Evolutionary conservation across 2,888 invertebrate genomes (phyloP).

Genomic region (Peribatodes rhomboidaria): DNA sequence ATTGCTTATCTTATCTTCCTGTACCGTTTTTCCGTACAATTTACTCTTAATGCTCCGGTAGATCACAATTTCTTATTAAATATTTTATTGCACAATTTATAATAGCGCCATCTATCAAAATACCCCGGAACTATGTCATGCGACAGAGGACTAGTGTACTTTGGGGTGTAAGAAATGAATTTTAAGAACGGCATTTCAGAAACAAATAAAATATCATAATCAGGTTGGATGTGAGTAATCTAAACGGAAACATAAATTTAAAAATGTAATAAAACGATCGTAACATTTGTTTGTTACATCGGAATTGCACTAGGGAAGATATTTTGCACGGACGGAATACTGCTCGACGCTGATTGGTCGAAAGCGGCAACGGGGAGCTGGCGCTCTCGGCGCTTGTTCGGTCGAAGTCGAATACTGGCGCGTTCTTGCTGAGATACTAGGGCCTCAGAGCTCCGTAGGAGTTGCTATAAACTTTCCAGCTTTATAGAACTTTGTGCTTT

Average conservation of each 20-base stretch:
- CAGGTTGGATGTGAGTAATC: neutral
- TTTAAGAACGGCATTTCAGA: conserved; percentile 7
- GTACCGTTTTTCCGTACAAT: no score
- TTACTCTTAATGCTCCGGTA: no score
- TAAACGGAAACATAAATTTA: conserved; percentile 13
- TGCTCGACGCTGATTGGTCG: conserved; percentile 79
- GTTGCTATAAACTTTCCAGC: conserved; percentile 58
- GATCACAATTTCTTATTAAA: neutral
- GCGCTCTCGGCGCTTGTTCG: conserved; percentile 78
- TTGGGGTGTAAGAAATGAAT: conserved; percentile 40
- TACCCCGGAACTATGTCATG: conserved; percentile 68
- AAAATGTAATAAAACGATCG: conserved; percentile 12
- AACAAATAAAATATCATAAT: neutral
- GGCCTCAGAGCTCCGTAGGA: conserved; percentile 82
- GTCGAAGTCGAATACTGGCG: conserved; percentile 84
- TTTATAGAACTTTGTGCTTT: conserved; percentile 53
- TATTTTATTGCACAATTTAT: conserved; percentile 43
- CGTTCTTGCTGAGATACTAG: conserved; percentile 84
- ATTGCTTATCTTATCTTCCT: neutral
- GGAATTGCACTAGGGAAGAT: conserved; percentile 52
- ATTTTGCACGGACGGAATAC: conserved; percentile 60
- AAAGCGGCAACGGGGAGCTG: conserved; percentile 79
- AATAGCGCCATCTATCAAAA: conserved; percentile 79
- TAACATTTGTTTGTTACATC: conserved; percentile 40
- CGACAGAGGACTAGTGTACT: conserved; percentile 53